Percentiles rank a stretch among this genome's conserved stretches.
phyloP scores from a whole-genome alignment of 2,888 invertebrate species.

The Drosophila hawaiiensis region DNA sequence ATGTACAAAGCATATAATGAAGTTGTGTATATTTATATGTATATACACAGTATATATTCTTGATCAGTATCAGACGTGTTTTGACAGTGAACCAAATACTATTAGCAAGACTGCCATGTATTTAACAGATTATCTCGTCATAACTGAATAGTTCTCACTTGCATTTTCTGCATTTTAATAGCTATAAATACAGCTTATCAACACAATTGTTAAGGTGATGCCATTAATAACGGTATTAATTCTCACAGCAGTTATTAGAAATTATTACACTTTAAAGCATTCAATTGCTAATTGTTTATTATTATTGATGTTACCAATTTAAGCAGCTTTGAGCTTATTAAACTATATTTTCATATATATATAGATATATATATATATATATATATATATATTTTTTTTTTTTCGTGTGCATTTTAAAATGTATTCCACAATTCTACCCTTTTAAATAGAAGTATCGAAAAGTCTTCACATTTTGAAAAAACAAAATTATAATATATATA shows the following conservation, averaged over 20 bases:
- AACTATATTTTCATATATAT: neutral
- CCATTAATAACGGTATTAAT: neutral
- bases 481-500: too few species aligned
- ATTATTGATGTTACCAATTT: neutral
- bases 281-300: neutral
- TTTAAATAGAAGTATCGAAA: too few species aligned
- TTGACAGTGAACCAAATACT: neutral
- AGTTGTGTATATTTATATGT: neutral
- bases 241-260: neutral
- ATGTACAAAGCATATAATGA: neutral
- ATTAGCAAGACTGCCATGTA: neutral
- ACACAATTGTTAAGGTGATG: neutral
- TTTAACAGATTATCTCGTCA: neutral
- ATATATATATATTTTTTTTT: too few species aligned
- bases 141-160: neutral
- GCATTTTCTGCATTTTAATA: neutral
- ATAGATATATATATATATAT: too few species aligned
- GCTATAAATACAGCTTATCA: neutral
- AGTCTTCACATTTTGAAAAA: too few species aligned
- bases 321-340: neutral
- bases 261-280: neutral
- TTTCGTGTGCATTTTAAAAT: too few species aligned
- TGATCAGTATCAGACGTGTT: too few species aligned
- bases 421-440: too few species aligned
- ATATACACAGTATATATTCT: too few species aligned